phyloP scores from a whole-genome alignment of 2,113 vertebrate genomes.

The Cyphomyrus plagiostoma region DNA sequence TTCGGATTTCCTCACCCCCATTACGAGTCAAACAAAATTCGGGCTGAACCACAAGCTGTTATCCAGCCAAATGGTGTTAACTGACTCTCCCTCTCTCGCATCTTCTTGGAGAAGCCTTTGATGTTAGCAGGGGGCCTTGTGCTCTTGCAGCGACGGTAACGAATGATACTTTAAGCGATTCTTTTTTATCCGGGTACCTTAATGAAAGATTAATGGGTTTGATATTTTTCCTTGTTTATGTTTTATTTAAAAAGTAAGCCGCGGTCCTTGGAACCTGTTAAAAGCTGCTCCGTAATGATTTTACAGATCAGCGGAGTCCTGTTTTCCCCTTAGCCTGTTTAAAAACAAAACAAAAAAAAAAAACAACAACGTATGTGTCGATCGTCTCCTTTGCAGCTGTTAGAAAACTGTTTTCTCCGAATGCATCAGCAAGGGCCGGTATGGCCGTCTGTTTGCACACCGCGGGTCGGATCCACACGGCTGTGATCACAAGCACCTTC shows the following conservation, averaged over 20 bases:
- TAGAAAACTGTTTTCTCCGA: neutral
- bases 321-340: constrained; percentile 28
- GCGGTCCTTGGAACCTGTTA: constrained; percentile 68
- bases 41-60: constrained; percentile 81
- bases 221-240: constrained; percentile 95
- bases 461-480: too few species aligned
- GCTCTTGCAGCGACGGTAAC: constrained; percentile 79
- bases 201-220: constrained; percentile 99
- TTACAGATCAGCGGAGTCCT: constrained; percentile 62
- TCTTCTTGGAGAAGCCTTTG: constrained; percentile 77
- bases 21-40: constrained; percentile 66
- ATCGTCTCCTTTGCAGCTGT: constrained; percentile 38
- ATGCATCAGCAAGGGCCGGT: neutral
- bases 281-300: constrained; percentile 67
- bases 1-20: constrained; percentile 59
- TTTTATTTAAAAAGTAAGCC: constrained; percentile 69
- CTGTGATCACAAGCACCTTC: neutral
- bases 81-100: constrained; percentile 65
- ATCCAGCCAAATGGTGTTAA: constrained; percentile 85
- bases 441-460: neutral
- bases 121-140: constrained; percentile 91
- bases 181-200: constrained; percentile 98
- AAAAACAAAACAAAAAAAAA: constrained; percentile 21
- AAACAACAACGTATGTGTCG: constrained; percentile 31
- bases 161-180: constrained; percentile 95